Percentiles rank a stretch among this genome's conserved stretches.
These are phyloP conservation scores for Tricholaema leucomelas DNA, from an alignment of 2,113 vertebrate species.

Conservation along the genomic window DNA sequence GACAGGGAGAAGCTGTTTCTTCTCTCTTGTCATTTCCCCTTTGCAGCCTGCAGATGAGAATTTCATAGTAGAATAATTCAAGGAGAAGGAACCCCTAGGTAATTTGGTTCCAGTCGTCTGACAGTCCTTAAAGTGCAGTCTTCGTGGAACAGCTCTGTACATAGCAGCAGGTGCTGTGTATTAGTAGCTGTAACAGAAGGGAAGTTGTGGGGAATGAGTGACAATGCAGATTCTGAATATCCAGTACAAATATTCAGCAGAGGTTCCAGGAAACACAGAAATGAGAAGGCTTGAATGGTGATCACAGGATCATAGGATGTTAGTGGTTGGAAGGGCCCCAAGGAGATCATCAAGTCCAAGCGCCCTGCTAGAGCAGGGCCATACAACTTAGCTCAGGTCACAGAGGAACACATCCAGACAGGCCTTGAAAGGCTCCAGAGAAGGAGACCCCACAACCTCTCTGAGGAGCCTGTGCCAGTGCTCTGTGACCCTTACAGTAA, in stretches of 20 bases:
- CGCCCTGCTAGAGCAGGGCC: too few relatives aligned
- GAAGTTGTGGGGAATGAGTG: background rate
- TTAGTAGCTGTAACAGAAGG: background rate
- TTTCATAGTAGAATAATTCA: constrained; percentile 48
- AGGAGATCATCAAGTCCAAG: too few relatives aligned
- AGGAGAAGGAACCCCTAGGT: constrained; percentile 58
- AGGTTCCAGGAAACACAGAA: background rate
- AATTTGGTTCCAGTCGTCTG: background rate
- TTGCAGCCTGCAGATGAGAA: constrained; percentile 58
- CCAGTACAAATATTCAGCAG: background rate
- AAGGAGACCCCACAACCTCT: too few relatives aligned
- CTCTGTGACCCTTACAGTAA: too few relatives aligned
- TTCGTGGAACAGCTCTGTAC: background rate
- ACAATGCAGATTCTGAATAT: background rate
- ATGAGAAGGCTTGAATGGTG: background rate
- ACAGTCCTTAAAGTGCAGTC: constrained; percentile 34
- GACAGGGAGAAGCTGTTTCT: constrained; percentile 67
- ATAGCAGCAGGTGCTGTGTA: background rate
- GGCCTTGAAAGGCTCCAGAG: too few relatives aligned
- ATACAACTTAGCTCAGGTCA: too few relatives aligned
- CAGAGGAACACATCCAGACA: too few relatives aligned
- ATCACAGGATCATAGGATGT: too few relatives aligned
- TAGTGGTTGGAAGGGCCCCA: too few relatives aligned
- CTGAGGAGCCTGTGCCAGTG: too few relatives aligned
- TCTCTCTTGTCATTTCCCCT: constrained; percentile 51